A percentile compares a stretch with the other conserved stretches of the same genome.
These are phyloP conservation scores for Tortricodes alternella DNA, from an alignment of 2,888 invertebrate genomes.

Conservation along the genomic window DNA sequence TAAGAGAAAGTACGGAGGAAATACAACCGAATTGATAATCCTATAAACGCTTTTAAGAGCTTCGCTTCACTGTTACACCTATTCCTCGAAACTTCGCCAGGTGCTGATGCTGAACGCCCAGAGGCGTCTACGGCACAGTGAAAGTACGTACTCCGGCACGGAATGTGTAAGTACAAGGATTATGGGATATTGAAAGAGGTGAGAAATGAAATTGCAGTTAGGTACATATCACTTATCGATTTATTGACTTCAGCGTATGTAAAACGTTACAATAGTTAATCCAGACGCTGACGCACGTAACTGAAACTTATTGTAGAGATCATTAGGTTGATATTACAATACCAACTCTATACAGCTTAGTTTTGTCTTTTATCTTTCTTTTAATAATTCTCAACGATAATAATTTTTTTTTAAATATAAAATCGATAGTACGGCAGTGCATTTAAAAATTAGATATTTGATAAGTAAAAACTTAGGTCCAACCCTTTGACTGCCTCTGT, in stretches of 20 bases:
- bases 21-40: too few relatives aligned
- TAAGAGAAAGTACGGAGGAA: too few relatives aligned
- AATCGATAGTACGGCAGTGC: constrained; percentile 9
- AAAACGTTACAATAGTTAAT: constrained; percentile 54
- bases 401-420: neutral
- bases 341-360: constrained; percentile 1
- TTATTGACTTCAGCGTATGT: constrained; percentile 68
- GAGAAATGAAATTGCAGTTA: constrained; percentile 19
- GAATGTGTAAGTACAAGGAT: neutral
- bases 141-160: neutral
- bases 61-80: too few relatives aligned
- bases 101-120: too few relatives aligned
- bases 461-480: neutral
- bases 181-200: neutral
- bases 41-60: too few relatives aligned
- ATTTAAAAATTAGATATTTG: neutral
- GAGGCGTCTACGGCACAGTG: too few relatives aligned
- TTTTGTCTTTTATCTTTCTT: neutral
- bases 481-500: neutral
- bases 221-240: constrained; percentile 49
- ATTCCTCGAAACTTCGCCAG: too few relatives aligned
- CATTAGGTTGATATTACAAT: constrained; percentile 17
- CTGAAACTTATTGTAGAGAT: constrained; percentile 5
- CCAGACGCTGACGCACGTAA: constrained; percentile 36
- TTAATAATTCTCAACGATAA: neutral